phyloP scores from a whole-genome alignment of 2,888 invertebrate genomes.

The Melieria picta region DNA sequence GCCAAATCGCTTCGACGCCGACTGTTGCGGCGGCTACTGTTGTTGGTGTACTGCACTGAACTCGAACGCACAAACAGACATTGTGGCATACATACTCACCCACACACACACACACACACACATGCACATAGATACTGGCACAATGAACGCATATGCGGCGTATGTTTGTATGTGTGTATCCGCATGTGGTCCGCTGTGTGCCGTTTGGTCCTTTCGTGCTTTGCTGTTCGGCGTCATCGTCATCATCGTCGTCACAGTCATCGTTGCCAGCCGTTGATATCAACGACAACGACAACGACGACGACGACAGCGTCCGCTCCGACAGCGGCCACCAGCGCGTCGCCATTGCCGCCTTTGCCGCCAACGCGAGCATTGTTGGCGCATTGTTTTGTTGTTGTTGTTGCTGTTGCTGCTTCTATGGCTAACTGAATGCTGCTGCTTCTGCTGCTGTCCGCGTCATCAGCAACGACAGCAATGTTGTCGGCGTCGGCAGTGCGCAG shows the following conservation, averaged over 20 bases:
- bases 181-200: background rate
- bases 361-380: too few relatives aligned
- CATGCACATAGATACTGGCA: background rate
- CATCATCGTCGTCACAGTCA: conserved; percentile 2
- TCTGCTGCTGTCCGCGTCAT: too few relatives aligned
- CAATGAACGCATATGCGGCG: conserved; percentile 14
- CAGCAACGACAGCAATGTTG: too few relatives aligned
- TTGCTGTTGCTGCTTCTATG: too few relatives aligned
- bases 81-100: background rate
- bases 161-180: background rate
- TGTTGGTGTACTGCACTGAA: too few relatives aligned
- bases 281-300: background rate
- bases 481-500: too few relatives aligned
- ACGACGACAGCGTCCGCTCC: background rate
- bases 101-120: background rate
- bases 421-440: too few relatives aligned
- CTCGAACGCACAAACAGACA: background rate
- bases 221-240: background rate
- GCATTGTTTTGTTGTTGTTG: too few relatives aligned
- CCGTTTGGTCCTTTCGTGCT: too few relatives aligned
- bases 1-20: too few relatives aligned
- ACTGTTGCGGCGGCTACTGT: too few relatives aligned
- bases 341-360: too few relatives aligned
- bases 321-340: conserved; percentile 14
- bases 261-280: background rate